Conservation (phyloP, 2,797 vertebrate species). For the Selene dorsalis region DNA sequence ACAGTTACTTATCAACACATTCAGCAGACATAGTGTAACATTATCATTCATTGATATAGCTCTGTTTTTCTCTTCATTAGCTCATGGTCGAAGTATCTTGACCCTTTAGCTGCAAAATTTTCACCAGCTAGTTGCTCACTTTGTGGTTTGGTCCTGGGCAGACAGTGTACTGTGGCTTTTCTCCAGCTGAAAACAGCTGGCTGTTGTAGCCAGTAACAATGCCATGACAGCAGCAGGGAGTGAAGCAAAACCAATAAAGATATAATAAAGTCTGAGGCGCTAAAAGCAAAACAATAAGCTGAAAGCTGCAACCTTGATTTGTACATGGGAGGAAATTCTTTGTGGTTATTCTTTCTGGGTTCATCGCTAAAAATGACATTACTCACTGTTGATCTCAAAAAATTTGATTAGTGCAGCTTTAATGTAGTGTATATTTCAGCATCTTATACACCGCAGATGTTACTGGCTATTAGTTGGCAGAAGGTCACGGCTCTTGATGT, state of each 20-base stretch:
- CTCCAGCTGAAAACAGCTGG: background rate
- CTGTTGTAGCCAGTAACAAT: background rate
- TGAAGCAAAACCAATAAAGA: background rate
- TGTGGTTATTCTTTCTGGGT: background rate
- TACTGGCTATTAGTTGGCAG: background rate
- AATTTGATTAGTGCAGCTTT: slow-evolving; percentile 6
- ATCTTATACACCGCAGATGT: background rate
- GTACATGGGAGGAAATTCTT: background rate
- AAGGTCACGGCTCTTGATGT: background rate
- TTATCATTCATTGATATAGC: background rate
- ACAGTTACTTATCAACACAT: background rate
- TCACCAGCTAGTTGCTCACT: background rate
- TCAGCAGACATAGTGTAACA: background rate
- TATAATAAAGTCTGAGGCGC: no score
- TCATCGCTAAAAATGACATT: background rate
- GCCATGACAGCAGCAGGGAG: no score
- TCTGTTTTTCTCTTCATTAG: background rate
- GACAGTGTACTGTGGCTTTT: background rate
- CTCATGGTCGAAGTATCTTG: background rate
- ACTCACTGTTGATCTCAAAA: background rate
- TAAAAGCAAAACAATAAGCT: slow-evolving; percentile 7
- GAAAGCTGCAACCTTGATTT: background rate
- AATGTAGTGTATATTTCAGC: background rate
- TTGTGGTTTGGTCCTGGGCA: background rate
- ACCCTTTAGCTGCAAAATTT: background rate